Percentiles rank a stretch among this genome's conserved stretches.
These are phyloP conservation scores for Thunnus thynnus DNA, from an alignment of 2,113 vertebrate genomes.

Conservation along the genomic window DNA sequence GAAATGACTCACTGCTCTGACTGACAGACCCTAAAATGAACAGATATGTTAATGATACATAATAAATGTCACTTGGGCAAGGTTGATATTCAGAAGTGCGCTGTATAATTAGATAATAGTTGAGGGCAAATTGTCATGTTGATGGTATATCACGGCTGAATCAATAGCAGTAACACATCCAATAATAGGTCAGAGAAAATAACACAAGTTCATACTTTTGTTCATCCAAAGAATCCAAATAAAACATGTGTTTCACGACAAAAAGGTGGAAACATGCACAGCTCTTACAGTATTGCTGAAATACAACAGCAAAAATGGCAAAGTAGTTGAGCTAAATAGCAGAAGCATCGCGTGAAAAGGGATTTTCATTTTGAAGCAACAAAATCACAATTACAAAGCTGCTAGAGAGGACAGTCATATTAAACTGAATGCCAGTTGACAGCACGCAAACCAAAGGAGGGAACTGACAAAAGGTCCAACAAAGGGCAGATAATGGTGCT, in stretches of 20 bases:
- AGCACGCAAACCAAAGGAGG: neutral
- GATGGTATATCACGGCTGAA: conserved; percentile 22
- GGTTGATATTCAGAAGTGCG: neutral
- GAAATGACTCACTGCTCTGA: conserved; percentile 15
- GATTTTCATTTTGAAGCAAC: conserved; percentile 7
- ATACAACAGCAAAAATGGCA: neutral
- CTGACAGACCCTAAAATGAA: conserved; percentile 23
- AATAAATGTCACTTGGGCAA: conserved; percentile 8
- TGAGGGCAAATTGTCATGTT: conserved; percentile 13
- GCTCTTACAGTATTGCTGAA: neutral
- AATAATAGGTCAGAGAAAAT: conserved; percentile 16
- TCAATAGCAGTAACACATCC: conserved; percentile 9
- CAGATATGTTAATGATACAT: conserved; percentile 39
- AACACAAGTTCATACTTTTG: neutral
- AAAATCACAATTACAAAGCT: neutral
- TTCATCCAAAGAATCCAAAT: neutral
- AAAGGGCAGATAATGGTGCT: neutral
- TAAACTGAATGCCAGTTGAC: conserved; percentile 9
- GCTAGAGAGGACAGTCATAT: neutral
- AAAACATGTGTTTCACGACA: neutral
- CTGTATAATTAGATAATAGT: conserved; percentile 18
- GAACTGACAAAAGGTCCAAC: conserved; percentile 4
- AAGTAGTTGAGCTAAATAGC: no score
- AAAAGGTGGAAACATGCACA: neutral
- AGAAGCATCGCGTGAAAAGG: neutral